These are phyloP conservation scores for Petrosia ficiformis DNA, from an alignment of 37 sponge, comb jelly and placozoan genomes.

Conservation along the genomic window DNA sequence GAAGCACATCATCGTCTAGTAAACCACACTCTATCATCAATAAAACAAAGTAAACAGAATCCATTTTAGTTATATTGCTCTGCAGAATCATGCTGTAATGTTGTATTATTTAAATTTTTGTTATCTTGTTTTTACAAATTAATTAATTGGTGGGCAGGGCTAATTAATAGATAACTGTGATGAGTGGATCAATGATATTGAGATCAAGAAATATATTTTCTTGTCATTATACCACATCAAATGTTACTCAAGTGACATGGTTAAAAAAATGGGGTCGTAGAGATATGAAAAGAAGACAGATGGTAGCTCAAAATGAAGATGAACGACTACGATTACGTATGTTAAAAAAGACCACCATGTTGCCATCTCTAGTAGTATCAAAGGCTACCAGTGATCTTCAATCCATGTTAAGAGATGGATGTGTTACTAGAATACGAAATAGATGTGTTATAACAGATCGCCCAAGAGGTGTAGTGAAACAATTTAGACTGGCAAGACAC, in stretches of 20 bases:
- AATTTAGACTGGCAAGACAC: conserved; percentile 57
- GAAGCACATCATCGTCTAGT: conserved; percentile 90
- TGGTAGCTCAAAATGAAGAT: conserved; percentile 42
- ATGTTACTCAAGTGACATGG: neutral
- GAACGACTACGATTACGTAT: conserved; percentile 49
- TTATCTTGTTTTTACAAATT: too few relatives aligned
- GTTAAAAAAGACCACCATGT: conserved; percentile 39
- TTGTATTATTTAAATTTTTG: too few relatives aligned
- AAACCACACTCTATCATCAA: conserved; percentile 82
- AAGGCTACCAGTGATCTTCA: conserved; percentile 44
- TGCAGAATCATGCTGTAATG: too few relatives aligned
- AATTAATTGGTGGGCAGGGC: too few relatives aligned
- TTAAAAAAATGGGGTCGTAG: conserved; percentile 36
- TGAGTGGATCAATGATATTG: too few relatives aligned
- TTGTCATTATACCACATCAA: too few relatives aligned
- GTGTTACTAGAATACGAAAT: conserved; percentile 64
- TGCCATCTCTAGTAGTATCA: conserved; percentile 48
- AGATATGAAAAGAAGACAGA: conserved; percentile 52
- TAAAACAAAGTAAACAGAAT: conserved; percentile 45
- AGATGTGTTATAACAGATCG: conserved; percentile 77
- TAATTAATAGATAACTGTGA: too few relatives aligned
- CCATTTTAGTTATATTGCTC: too few relatives aligned
- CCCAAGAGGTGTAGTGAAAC: conserved; percentile 44
- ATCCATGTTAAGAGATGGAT: conserved; percentile 51
- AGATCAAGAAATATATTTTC: too few relatives aligned